Evolutionary conservation across 2,113 vertebrate species (phyloP).

Genomic region (Butorides virescens): DNA sequence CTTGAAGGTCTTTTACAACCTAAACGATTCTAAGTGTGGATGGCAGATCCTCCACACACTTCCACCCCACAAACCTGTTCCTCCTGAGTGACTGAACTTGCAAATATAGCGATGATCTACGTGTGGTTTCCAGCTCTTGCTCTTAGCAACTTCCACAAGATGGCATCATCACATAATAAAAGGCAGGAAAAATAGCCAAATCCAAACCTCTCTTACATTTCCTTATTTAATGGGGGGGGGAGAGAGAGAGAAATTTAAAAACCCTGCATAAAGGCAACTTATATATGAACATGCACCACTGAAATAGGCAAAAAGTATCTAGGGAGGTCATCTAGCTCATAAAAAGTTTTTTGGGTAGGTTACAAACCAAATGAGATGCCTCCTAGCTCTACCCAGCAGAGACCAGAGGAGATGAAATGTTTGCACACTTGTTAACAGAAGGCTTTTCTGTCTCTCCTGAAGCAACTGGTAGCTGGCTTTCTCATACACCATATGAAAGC

Average conservation of each 20-base stretch:
- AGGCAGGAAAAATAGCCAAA: neutral
- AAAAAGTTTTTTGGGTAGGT: neutral
- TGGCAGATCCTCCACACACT: fast-evolving
- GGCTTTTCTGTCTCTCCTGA: neutral
- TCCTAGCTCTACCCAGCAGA: neutral
- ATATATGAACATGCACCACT: too few species aligned
- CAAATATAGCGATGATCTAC: fast-evolving
- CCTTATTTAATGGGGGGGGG: neutral
- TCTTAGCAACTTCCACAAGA: neutral
- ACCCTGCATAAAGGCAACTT: neutral
- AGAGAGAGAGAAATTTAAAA: too few species aligned
- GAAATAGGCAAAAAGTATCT: neutral
- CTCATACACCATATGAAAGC: neutral
- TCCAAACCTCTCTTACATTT: neutral
- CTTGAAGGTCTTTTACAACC: too few species aligned
- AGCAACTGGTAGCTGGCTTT: neutral
- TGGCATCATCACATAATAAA: neutral
- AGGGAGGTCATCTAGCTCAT: neutral
- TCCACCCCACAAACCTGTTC: neutral
- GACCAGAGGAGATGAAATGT: neutral
- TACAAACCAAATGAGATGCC: neutral
- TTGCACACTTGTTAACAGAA: neutral
- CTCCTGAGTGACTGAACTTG: neutral
- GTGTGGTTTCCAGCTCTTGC: neutral
- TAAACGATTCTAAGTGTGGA: too few species aligned